Percentiles rank a stretch among this genome's conserved stretches.
Evolutionary conservation across 2,113 vertebrate species (phyloP).

Genomic region (Gadus chalcogrammus): DNA sequence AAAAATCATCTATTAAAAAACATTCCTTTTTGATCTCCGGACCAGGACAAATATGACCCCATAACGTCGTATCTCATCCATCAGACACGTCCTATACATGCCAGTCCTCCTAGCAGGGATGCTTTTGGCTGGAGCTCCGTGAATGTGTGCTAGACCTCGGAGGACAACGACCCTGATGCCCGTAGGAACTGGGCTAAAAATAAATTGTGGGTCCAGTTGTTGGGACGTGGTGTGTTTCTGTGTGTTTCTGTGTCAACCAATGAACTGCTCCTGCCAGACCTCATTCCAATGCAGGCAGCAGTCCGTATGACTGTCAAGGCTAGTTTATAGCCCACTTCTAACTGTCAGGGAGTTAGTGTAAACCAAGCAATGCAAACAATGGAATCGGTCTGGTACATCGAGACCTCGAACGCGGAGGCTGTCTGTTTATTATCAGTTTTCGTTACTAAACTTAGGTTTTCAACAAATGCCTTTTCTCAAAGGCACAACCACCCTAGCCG

Average conservation of each 20-base stretch:
- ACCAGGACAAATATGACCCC: too few relatives aligned
- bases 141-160: constrained; percentile 37
- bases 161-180: constrained; percentile 23
- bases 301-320: constrained; percentile 11
- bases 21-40: too few relatives aligned
- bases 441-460: neutral
- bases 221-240: neutral
- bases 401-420: neutral
- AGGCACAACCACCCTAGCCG: neutral
- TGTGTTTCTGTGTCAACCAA: constrained; percentile 14
- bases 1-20: too few relatives aligned
- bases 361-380: neutral
- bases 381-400: neutral
- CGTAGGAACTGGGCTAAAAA: constrained; percentile 33
- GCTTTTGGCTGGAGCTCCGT: constrained; percentile 26
- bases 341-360: neutral
- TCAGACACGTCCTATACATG: constrained; percentile 23
- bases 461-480: neutral
- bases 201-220: constrained; percentile 31
- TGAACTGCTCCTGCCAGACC: constrained; percentile 26
- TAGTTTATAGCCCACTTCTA: constrained; percentile 26
- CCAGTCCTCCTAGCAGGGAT: constrained; percentile 34
- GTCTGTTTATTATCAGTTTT: neutral
- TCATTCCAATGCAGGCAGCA: constrained; percentile 17
- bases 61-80: neutral